Base-by-base conservation (phyloP, 1,140 invertebrate genomes). In the Drosophila eugracilis region DNA sequence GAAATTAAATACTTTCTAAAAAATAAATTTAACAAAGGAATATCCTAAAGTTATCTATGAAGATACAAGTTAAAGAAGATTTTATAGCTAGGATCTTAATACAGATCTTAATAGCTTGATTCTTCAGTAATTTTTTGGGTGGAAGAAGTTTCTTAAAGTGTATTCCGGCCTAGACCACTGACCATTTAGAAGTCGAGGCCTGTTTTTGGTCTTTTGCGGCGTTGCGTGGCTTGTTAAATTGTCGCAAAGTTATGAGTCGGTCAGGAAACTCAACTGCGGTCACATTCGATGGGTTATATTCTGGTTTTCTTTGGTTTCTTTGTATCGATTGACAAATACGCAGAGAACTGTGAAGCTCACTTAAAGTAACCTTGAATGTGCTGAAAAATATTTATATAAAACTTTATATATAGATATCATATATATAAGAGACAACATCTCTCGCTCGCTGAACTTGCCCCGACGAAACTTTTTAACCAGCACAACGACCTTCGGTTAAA, bases 401-500 rank as follows among this genome's bases (percentile, higher is more conserved):
- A 52, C 45, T 36, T 75, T 42, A 50, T 59, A 49, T 41, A 17
- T 32, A 12, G 9, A 10, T 12, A 30, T 30, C 44, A 37, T 9
- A 4, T 14, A 9, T 41, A 41, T 41, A 15, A 19, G 7, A 41
- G n/a, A n/a, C n/a, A n/a, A n/a, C n/a, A n/a, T n/a, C n/a, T 41
- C 37, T 81, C 58, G 75, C 44, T 86, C 47, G 75, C 63, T 80
- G 81, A 74, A 86, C 78, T 81, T 74, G 45, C 50, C 37, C 48
- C 62, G 42, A 62, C 62, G 42, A 62, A 86, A 74, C 76, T 63
- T 72, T 67, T 80, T 78, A 75, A 45, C 60, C 54, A 70, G 66
- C 81, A 65, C 77, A 79, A 85, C 80, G 80, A 86, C 81, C 81
- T 85, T 85, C 83, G 77, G 57, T 84, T 84, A 86, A 84, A 84